Evolutionary conservation across 2,797 vertebrate genomes (phyloP).

Genomic region (Phrynocephalus vlangalii): DNA sequence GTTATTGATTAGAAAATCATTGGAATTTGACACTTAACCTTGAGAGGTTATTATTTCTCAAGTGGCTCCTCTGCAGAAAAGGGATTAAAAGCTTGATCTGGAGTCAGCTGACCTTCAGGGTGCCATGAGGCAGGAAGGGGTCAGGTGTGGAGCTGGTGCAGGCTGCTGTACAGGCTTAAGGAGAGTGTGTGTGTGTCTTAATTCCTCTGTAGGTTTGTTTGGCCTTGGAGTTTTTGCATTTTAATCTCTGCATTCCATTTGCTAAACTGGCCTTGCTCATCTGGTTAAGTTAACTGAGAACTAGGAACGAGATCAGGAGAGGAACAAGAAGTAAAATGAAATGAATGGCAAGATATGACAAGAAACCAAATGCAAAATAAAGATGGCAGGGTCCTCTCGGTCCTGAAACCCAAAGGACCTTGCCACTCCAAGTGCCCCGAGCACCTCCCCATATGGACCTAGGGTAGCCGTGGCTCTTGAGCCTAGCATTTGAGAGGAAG

Average conservation of each 20-base stretch:
- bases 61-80: background rate
- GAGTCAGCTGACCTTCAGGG: background rate
- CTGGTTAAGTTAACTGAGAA: background rate
- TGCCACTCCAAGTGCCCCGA: too few species aligned
- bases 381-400: too few species aligned
- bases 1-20: background rate
- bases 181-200: background rate
- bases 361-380: too few species aligned
- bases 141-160: background rate
- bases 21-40: constrained; percentile 4
- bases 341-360: background rate
- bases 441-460: background rate
- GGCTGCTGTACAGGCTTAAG: background rate
- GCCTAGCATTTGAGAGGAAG: background rate
- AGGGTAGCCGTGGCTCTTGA: background rate
- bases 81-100: background rate
- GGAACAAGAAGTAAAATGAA: background rate
- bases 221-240: background rate
- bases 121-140: background rate
- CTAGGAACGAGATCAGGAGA: background rate
- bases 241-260: background rate
- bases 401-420: too few species aligned
- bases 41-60: background rate
- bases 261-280: background rate
- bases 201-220: background rate